Evolutionary conservation across 2,113 vertebrate genomes (phyloP), one percentile per base, ranked within the genome.

Genomic region (Epinephelus fuscoguttatus): DNA sequence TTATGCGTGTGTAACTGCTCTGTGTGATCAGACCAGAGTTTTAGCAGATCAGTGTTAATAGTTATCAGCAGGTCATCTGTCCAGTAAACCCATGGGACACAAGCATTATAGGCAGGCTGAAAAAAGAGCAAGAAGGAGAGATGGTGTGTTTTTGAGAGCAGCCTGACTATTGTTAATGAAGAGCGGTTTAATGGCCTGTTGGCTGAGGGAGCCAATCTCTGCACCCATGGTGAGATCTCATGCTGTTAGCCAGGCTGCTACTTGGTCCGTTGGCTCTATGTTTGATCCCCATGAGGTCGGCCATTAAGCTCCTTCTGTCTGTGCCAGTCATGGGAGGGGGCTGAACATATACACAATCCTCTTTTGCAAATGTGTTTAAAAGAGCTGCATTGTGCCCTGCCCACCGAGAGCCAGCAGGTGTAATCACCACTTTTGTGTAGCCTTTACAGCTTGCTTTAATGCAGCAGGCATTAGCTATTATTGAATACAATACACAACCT

Each of bases 231-330:
- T 83, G 85, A 88, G 88, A 92, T 85, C 66, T 89, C 81, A 74
- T 72, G 84, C 88, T 89, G 80, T 84, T 85, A 86, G 64, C 63
- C 70, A 74, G 63, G 63, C 88, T 91, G 85, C 83, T 70, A 40
- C 75, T 88, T 70, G 72, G 70, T 82, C 81, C 47, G 19, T 18
- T 50, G 80, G 72, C 81, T 81, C 80, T 84, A 68, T 86, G 88
- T 76, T 84, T 81, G 89, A 88, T 82, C 86, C 86, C 83, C 86
- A 82, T 88, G 89, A 84, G 91, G 86, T 85, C 75, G 52, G 72
- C 67, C 76, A 91, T 89, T 92, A 93, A 93, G 93, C 92, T 84
- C 87, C 91, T 90, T 92, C 92, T 92, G 88, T 91, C 82, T 89
- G 88, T 84, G 86, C 81, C 86, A 81, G 86, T 91, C 81, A 89